Evolutionary conservation across 2,888 invertebrate genomes (phyloP).

Genomic region (Amphipoea oculea): DNA sequence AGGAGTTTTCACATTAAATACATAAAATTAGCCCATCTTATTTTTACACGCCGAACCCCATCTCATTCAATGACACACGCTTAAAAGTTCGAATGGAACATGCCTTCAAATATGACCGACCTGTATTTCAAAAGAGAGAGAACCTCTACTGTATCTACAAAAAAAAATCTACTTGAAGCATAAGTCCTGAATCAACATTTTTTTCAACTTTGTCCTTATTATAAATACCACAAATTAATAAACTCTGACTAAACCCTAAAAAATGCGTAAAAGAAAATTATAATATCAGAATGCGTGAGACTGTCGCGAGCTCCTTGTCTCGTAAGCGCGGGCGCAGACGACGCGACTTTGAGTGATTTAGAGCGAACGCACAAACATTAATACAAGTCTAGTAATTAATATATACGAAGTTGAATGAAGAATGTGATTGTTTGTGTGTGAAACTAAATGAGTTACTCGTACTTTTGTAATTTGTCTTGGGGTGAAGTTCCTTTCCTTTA

Average conservation of each 20-base stretch:
- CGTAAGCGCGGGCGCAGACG: constrained; percentile 42
- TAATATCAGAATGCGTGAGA: constrained; percentile 44
- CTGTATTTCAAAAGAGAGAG: too few relatives aligned
- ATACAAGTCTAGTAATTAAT: constrained; percentile 74
- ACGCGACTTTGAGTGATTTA: constrained; percentile 72
- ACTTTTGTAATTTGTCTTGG: constrained; percentile 35
- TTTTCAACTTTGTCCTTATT: neutral
- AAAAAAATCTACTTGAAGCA: too few relatives aligned
- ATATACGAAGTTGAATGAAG: constrained; percentile 55
- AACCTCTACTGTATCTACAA: too few relatives aligned
- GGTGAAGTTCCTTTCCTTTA: constrained; percentile 14
- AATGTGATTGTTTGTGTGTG: constrained; percentile 54
- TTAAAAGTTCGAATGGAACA: too few relatives aligned
- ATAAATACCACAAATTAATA: constrained; percentile 43
- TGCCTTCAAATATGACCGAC: too few relatives aligned
- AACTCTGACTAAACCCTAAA: constrained; percentile 50
- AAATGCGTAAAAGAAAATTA: constrained; percentile 53
- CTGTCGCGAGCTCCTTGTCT: constrained; percentile 45
- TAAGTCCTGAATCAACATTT: neutral
- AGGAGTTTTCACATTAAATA: too few relatives aligned
- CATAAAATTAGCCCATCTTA: too few relatives aligned
- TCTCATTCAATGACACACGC: too few relatives aligned
- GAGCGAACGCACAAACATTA: constrained; percentile 63
- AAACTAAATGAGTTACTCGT: constrained; percentile 16
- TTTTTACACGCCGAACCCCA: too few relatives aligned